Conservation (phyloP, 2,888 invertebrate genomes). For the Ctena decussata region DNA sequence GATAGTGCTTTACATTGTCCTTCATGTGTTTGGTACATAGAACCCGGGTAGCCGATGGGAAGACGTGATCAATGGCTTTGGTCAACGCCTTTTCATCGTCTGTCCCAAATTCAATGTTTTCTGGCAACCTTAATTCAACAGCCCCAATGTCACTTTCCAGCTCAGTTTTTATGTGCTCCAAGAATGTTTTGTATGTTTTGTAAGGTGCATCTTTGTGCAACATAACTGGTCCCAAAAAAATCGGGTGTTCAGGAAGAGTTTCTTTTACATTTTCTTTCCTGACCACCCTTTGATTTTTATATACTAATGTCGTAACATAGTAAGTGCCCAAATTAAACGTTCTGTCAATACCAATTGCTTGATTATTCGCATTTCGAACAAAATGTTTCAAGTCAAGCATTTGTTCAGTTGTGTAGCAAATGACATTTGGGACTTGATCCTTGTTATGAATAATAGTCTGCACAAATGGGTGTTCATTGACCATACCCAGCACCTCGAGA, state of each 20-base stretch:
- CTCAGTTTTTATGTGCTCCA: not conserved
- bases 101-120: not conserved
- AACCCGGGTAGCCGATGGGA: too few relatives aligned
- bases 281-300: not conserved
- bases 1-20: too few relatives aligned
- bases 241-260: too few relatives aligned
- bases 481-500: not conserved
- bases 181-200: not conserved
- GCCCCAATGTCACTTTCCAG: not conserved
- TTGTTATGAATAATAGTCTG: too few relatives aligned
- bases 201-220: not conserved
- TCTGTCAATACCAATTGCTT: not conserved
- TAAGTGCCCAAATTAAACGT: not conserved
- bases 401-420: not conserved
- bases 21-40: too few relatives aligned
- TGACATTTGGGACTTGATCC: not conserved
- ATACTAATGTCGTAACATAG: not conserved
- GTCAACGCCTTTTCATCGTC: too few relatives aligned
- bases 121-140: not conserved
- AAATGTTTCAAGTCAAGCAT: too few relatives aligned
- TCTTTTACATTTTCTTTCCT: too few relatives aligned
- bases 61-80: too few relatives aligned
- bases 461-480: not conserved
- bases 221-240: too few relatives aligned
- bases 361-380: not conserved